Evolutionary conservation across 2,797 vertebrate genomes (phyloP).

Genomic region (Danio kyathit): DNA sequence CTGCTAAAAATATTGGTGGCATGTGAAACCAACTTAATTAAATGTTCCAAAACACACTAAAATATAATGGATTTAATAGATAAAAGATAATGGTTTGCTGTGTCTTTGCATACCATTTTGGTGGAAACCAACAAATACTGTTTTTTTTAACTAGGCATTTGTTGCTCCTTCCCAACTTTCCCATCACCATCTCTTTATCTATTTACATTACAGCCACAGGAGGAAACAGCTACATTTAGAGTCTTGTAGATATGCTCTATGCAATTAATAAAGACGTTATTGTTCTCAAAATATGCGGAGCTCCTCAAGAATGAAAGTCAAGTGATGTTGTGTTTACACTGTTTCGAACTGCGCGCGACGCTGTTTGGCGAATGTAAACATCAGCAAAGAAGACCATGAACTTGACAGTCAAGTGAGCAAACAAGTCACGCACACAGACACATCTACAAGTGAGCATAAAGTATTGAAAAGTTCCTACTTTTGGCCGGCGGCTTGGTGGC

Average conservation of each 20-base stretch:
- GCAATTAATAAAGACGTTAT: not conserved
- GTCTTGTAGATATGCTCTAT: not conserved
- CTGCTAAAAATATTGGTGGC: too few species aligned
- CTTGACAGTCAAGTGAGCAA: constrained; percentile 31
- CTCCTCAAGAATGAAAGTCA: not conserved
- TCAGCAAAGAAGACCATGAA: constrained; percentile 25
- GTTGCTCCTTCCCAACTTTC: not conserved
- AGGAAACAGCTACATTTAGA: constrained; percentile 2
- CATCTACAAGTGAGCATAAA: constrained; percentile 10
- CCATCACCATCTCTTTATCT: not conserved
- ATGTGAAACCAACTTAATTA: too few species aligned
- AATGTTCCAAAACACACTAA: too few species aligned
- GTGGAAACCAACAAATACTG: too few species aligned
- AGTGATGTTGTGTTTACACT: not conserved
- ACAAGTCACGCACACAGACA: not conserved
- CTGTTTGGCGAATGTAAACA: not conserved
- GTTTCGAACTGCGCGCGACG: not conserved
- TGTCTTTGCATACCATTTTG: too few species aligned
- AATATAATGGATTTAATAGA: too few species aligned
- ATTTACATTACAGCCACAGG: not conserved
- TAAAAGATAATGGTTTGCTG: too few species aligned
- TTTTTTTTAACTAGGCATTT: not conserved
- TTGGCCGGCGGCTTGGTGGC: constrained; percentile 74
- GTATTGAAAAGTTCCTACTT: constrained; percentile 69
- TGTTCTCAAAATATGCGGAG: constrained; percentile 20